phyloP scores from a whole-genome alignment of 2,888 invertebrate genomes.

The Malthinus seriepunctatus region DNA sequence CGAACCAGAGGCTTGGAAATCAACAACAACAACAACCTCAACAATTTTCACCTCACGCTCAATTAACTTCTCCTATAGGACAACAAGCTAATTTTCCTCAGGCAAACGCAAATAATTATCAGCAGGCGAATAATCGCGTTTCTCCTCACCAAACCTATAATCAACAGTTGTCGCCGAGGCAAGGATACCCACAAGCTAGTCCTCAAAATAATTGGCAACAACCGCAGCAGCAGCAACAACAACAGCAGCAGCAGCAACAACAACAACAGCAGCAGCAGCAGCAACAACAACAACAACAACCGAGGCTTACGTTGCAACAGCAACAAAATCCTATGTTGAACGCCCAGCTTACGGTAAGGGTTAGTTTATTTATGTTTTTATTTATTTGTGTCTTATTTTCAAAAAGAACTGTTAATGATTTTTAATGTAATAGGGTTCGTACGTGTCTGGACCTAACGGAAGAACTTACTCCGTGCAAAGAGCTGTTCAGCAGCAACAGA shows the following conservation, averaged over 20 bases:
- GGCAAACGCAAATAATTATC: slow-evolving; percentile 45
- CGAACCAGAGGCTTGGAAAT: slow-evolving; percentile 41
- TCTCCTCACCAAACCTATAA: slow-evolving; percentile 62
- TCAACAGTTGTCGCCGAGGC: slow-evolving; percentile 60
- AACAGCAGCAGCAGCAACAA: slow-evolving; percentile 34
- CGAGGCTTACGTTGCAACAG: slow-evolving; percentile 70
- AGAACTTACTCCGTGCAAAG: slow-evolving; percentile 40
- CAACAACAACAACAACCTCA: slow-evolving; percentile 24
- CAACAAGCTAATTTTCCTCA: slow-evolving; percentile 47
- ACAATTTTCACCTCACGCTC: slow-evolving; percentile 56
- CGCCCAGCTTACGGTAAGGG: slow-evolving; percentile 77
- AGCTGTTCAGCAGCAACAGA: slow-evolving; percentile 43
- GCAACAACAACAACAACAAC: slow-evolving; percentile 36
- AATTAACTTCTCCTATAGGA: slow-evolving; percentile 53
- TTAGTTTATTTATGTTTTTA: neutral
- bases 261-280: neutral
- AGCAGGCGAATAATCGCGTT: slow-evolving; percentile 56
- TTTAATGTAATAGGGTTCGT: slow-evolving; percentile 37
- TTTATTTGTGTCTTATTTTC: neutral
- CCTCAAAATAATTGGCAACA: slow-evolving; percentile 47
- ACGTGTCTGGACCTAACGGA: slow-evolving; percentile 40
- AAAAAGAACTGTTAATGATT: neutral
- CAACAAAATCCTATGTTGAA: slow-evolving; percentile 88
- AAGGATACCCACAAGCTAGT: slow-evolving; percentile 34
- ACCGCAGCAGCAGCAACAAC: slow-evolving; percentile 32